phyloP scores from a whole-genome alignment of 1,140 invertebrate species.

The Rhysida immarginata region DNA sequence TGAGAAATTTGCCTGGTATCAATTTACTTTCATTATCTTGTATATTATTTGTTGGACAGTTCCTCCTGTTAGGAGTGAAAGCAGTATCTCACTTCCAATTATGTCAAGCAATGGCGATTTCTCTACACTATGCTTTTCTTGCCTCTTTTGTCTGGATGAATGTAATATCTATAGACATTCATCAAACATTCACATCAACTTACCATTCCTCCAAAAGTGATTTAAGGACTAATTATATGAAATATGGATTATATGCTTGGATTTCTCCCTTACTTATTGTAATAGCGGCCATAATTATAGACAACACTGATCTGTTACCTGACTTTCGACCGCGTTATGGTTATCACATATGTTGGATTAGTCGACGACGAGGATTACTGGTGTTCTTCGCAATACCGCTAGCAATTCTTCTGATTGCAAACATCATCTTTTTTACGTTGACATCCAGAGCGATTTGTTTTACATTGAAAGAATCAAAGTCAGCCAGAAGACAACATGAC shows the following conservation, averaged over 20 bases:
- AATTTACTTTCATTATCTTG: slow-evolving; percentile 36
- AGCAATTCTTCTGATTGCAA: slow-evolving; percentile 24
- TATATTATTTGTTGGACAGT: slow-evolving; percentile 33
- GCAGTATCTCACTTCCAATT: background rate
- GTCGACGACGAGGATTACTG: slow-evolving; percentile 21
- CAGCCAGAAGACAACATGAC: slow-evolving; percentile 1
- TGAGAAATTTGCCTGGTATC: slow-evolving; percentile 37
- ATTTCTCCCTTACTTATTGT: slow-evolving; percentile 22
- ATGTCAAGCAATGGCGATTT: slow-evolving; percentile 46
- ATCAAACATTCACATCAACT: slow-evolving; percentile 50
- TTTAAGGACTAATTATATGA: background rate
- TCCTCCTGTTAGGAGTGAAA: slow-evolving; percentile 24
- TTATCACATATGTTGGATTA: slow-evolving; percentile 25
- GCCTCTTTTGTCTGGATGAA: slow-evolving; percentile 92
- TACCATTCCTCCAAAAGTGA: slow-evolving; percentile 2
- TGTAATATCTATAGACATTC: slow-evolving; percentile 89
- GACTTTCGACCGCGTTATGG: slow-evolving; percentile 23
- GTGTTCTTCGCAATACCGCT: slow-evolving; percentile 32
- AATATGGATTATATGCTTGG: slow-evolving; percentile 26
- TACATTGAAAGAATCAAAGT: slow-evolving; percentile 8
- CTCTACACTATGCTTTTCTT: slow-evolving; percentile 84
- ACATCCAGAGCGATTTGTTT: slow-evolving; percentile 21
- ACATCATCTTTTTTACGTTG: slow-evolving; percentile 28
- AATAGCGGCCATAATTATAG: slow-evolving; percentile 17
- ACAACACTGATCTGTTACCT: slow-evolving; percentile 15